These are phyloP conservation scores for Uria lomvia DNA, from an alignment of 2,113 vertebrate genomes.

Conservation along the genomic window DNA sequence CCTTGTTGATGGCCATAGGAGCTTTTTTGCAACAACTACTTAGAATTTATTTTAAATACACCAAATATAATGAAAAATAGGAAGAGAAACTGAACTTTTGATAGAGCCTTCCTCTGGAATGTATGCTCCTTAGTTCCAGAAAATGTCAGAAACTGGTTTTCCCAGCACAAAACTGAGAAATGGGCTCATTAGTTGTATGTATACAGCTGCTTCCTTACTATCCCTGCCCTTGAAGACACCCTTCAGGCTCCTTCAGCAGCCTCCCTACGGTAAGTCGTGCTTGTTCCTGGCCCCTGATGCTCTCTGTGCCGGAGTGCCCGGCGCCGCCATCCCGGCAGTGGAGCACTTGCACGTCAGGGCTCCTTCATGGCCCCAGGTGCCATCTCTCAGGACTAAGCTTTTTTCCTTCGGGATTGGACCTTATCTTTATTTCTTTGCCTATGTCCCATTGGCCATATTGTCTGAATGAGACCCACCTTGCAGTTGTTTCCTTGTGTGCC, in stretches of 20 bases:
- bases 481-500: fast-evolving
- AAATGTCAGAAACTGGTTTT: not conserved
- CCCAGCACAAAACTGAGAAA: not conserved
- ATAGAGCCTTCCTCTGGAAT: not conserved
- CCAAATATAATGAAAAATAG: not conserved
- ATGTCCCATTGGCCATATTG: fast-evolving
- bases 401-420: not conserved
- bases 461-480: fast-evolving
- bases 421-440: not conserved
- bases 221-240: not conserved
- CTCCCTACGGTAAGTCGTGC: not conserved
- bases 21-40: not conserved
- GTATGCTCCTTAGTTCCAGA: not conserved
- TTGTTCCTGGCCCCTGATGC: fast-evolving
- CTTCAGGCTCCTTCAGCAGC: not conserved
- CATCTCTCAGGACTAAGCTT: not conserved
- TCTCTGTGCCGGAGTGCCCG: not conserved
- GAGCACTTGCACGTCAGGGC: not conserved
- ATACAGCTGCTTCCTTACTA: not conserved
- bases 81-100: not conserved
- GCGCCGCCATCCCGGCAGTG: fast-evolving
- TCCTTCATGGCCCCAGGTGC: not conserved
- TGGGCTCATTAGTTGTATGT: not conserved
- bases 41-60: not conserved
- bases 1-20: not conserved